These are phyloP conservation scores for Caenorhabditis wallacei DNA, from an alignment of 2,888 invertebrate species.

Conservation along the genomic window DNA sequence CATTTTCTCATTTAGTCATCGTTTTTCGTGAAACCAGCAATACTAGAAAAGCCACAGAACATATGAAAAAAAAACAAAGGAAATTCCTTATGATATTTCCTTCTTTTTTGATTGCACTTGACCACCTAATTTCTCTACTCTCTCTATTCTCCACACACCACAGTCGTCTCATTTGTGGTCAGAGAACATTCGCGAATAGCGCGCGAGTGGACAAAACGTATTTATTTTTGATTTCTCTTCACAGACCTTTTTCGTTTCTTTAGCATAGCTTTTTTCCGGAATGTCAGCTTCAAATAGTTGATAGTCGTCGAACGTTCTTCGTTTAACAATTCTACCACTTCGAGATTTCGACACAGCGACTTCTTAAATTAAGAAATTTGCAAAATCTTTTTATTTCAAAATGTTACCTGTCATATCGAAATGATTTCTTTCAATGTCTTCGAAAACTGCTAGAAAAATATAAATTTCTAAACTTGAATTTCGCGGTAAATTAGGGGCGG, in stretches of 20 bases:
- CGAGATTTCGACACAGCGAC: not conserved
- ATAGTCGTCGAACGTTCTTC: conserved; percentile 1
- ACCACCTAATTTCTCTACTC: conserved; percentile 7
- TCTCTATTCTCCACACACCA: not conserved
- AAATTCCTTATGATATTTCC: not conserved
- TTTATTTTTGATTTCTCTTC: conserved; percentile 17
- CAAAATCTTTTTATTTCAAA: not conserved
- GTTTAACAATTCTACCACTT: conserved; percentile 9
- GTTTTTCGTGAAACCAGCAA: not conserved
- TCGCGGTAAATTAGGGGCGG: conserved; percentile 35
- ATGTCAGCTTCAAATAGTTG: not conserved
- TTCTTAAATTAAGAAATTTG: not conserved
- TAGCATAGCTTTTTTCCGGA: not conserved
- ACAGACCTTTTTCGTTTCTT: conserved; percentile 12
- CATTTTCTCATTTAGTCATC: conserved; percentile 14
- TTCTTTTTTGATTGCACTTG: conserved; percentile 5
- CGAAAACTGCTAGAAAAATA: not conserved
- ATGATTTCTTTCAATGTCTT: not conserved
- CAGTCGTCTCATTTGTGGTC: not conserved
- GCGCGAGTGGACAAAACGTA: not conserved
- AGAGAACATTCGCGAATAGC: conserved; percentile 11
- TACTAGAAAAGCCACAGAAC: not conserved
- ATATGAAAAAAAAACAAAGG: no score
- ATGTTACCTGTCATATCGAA: conserved; percentile 1
- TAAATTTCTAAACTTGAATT: conserved; percentile 11